phyloP scores from a whole-genome alignment of 2,888 invertebrate genomes.

The Lasioglossum zephyrum region DNA sequence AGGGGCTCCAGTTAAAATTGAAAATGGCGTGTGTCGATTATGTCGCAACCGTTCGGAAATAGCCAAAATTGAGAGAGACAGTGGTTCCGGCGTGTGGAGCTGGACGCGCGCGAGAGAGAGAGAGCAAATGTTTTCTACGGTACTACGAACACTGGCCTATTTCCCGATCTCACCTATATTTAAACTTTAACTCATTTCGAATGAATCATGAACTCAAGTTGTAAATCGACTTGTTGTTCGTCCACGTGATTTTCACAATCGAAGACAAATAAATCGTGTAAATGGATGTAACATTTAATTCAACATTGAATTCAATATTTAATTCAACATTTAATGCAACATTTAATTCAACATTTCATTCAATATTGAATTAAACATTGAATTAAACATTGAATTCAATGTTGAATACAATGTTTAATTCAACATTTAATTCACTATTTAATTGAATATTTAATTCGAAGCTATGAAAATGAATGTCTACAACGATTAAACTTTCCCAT shows the following conservation, averaged over 20 bases:
- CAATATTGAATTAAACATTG: no score
- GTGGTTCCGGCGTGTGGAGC: constrained; percentile 68
- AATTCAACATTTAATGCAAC: no score
- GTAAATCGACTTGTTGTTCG: constrained; percentile 48
- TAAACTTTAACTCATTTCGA: constrained; percentile 75
- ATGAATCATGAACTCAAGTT: constrained; percentile 75
- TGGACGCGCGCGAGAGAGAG: constrained; percentile 52
- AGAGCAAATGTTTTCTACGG: constrained; percentile 60
- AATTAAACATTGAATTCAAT: no score
- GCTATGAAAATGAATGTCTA: no score
- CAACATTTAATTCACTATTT: no score
- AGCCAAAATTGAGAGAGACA: constrained; percentile 79
- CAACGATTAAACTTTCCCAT: no score
- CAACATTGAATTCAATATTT: no score
- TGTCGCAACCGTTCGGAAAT: constrained; percentile 80
- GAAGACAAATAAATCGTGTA: constrained; percentile 57
- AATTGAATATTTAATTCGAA: no score
- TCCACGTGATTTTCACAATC: constrained; percentile 58
- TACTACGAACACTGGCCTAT: constrained; percentile 79
- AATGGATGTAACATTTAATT: background rate
- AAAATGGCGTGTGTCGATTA: constrained; percentile 27
- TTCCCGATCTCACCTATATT: constrained; percentile 79
- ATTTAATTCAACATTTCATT: no score
- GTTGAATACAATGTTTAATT: no score
- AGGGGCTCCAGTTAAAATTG: constrained; percentile 8